A percentile compares a stretch with the other conserved stretches of the same genome.
Conservation (phyloP, 2,113 vertebrate genomes). For the Montifringilla adamsi region DNA sequence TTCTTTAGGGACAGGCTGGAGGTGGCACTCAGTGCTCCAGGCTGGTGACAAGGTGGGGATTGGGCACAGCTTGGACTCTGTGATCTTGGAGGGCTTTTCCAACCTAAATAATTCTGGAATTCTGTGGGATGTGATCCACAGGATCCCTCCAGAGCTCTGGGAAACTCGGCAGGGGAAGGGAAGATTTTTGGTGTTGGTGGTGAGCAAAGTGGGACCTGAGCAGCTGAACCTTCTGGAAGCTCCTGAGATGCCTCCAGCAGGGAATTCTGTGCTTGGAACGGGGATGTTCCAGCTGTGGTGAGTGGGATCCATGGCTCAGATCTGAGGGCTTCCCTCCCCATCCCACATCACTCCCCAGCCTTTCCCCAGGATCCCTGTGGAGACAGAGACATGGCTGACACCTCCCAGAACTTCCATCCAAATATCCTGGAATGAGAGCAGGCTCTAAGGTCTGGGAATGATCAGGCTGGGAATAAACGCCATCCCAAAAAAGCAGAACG, state of each 20-base stretch:
- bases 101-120: background rate
- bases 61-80: background rate
- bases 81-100: background rate
- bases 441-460: background rate
- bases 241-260: background rate
- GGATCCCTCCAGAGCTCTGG: background rate
- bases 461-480: background rate
- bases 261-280: background rate
- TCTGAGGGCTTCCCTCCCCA: background rate
- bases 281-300: background rate
- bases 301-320: background rate
- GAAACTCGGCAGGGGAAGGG: background rate
- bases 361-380: background rate
- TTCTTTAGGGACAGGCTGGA: background rate
- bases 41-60: no score
- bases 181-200: background rate
- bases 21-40: background rate
- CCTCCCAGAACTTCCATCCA: background rate
- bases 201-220: background rate
- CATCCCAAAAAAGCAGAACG: background rate
- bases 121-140: background rate
- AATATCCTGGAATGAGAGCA: background rate
- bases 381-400: background rate
- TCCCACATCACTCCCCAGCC: background rate
- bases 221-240: background rate